These are phyloP conservation scores for Hydropsyche betteni DNA, from an alignment of 2,888 invertebrate genomes.

Conservation along the genomic window DNA sequence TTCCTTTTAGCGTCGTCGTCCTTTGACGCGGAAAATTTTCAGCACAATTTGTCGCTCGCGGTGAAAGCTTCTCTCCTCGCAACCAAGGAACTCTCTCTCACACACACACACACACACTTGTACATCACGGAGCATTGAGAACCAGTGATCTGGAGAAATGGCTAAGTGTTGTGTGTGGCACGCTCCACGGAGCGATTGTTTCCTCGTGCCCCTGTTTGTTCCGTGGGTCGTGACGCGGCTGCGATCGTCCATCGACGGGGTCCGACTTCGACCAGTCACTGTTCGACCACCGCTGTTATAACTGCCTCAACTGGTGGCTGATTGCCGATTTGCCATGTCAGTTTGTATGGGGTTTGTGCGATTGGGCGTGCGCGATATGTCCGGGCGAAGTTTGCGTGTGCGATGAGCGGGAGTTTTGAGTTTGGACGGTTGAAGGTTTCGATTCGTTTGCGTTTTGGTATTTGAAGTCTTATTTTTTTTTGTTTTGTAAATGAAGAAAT, in stretches of 20 bases:
- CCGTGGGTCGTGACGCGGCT: conserved; percentile 4
- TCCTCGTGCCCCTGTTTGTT: conserved; percentile 27
- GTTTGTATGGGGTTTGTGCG: too few species aligned
- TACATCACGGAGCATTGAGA: neutral
- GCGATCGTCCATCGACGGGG: neutral
- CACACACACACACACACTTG: too few species aligned
- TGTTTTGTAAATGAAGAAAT: too few species aligned
- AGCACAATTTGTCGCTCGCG: conserved; percentile 4
- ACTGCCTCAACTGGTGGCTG: too few species aligned
- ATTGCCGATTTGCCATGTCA: too few species aligned
- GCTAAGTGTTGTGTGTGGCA: neutral
- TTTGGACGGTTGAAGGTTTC: too few species aligned
- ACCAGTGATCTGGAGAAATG: conserved; percentile 30
- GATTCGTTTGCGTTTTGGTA: too few species aligned
- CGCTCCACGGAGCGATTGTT: conserved; percentile 23
- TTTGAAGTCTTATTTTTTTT: too few species aligned
- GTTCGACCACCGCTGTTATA: neutral
- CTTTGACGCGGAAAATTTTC: neutral
- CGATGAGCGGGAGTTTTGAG: too few species aligned
- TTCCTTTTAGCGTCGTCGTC: neutral
- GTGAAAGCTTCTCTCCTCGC: neutral
- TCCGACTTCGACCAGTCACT: conserved; percentile 3
- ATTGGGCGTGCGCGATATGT: too few species aligned
- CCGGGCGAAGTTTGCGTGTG: too few species aligned
- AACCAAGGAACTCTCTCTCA: too few species aligned